phyloP scores from a whole-genome alignment of 2,888 invertebrate genomes.

The Platycheirus rosarum region DNA sequence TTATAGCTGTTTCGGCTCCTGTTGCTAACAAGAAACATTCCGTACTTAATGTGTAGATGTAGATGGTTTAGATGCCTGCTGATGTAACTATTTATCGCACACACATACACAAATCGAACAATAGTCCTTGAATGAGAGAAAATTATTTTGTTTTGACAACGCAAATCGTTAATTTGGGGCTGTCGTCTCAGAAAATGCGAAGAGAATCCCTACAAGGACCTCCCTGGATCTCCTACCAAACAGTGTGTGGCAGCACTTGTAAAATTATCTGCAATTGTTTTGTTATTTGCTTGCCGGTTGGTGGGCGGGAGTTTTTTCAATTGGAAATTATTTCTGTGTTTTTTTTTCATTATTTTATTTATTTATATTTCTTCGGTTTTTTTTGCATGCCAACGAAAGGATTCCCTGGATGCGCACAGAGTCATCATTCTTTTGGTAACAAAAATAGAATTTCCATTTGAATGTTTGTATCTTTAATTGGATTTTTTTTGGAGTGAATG shows the following conservation, averaged over 20 bases:
- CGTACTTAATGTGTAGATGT: conserved; percentile 81
- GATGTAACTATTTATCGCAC: conserved; percentile 9
- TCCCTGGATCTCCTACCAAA: conserved; percentile 11
- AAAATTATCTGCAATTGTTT: conserved; percentile 15
- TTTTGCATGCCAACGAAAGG: conserved; percentile 39
- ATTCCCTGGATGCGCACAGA: conserved; percentile 37
- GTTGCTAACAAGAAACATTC: conserved; percentile 80
- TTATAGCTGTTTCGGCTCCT: conserved; percentile 83
- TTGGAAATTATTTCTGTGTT: conserved; percentile 13
- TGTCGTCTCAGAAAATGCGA: not conserved
- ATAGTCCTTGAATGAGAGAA: conserved; percentile 41
- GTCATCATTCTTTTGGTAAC: conserved; percentile 22
- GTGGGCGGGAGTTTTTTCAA: conserved; percentile 50
- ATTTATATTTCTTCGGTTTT: conserved; percentile 16
- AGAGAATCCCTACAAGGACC: conserved; percentile 53
- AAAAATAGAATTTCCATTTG: conserved; percentile 53
- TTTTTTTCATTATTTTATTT: not conserved
- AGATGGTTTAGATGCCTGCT: too few relatives aligned
- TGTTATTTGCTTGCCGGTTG: not conserved
- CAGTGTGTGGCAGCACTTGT: conserved; percentile 37
- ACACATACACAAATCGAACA: conserved; percentile 8
- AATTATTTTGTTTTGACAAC: conserved; percentile 50
- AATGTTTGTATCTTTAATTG: conserved; percentile 6
- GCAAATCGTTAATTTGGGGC: not conserved
- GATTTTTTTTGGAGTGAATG: not conserved